phyloP scores from a whole-genome alignment of 2,888 invertebrate genomes.

The Amphimallon solstitiale region DNA sequence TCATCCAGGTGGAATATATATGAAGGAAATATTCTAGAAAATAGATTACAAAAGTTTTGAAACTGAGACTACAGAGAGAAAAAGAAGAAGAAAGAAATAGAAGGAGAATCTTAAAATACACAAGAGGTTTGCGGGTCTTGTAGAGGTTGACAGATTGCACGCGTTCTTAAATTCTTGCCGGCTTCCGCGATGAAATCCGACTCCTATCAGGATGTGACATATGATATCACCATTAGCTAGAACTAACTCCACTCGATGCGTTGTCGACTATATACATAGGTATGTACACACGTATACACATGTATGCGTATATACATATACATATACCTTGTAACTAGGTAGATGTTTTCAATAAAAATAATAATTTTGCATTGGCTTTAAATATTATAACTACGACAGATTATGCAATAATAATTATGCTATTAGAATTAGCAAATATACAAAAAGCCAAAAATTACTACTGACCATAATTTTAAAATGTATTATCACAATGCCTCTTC shows the following conservation, averaged over 20 bases:
- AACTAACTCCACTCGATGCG: constrained; percentile 28
- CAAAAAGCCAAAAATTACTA: too few species aligned
- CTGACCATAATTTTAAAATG: too few species aligned
- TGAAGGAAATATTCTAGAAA: constrained; percentile 33
- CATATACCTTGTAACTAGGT: not conserved
- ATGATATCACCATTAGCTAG: constrained; percentile 49
- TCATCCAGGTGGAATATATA: constrained; percentile 13
- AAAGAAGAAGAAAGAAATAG: constrained; percentile 36
- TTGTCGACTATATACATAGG: not conserved
- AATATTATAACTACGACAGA: too few species aligned
- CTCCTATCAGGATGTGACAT: constrained; percentile 49
- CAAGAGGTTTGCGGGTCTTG: constrained; percentile 35
- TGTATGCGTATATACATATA: not conserved
- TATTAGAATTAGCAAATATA: too few species aligned
- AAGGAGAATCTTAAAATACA: constrained; percentile 22
- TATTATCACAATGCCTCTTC: too few species aligned
- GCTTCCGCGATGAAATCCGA: constrained; percentile 51
- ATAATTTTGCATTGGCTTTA: too few species aligned
- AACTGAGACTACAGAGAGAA: constrained; percentile 2
- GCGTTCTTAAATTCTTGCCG: constrained; percentile 50
- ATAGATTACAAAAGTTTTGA: constrained; percentile 36
- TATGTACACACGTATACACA: constrained; percentile 3
- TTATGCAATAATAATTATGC: too few species aligned
- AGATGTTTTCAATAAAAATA: not conserved
- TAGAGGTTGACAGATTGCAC: constrained; percentile 53